Evolutionary conservation across 1,140 invertebrate genomes (phyloP), one percentile per base, ranked within the genome.

Genomic region (Drosophila nigrodunni): DNA sequence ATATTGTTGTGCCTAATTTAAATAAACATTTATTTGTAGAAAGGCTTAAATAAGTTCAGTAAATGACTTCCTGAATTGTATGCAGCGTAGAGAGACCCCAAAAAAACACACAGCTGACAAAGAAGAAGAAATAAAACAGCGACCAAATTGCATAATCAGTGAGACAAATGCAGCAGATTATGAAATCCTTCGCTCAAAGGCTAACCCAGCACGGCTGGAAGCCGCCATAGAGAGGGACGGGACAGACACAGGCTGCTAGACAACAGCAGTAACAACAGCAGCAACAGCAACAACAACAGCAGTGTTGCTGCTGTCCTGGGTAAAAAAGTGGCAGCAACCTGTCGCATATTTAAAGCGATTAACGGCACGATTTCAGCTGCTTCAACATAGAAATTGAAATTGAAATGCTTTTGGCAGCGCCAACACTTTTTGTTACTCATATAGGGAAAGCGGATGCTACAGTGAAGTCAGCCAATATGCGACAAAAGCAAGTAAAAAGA

Each of bases 291-390:
- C 46, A 69, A 46, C 49, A 68, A 74, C 55, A 69, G 34, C 57
- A 61, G 50, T 50, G 62, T 43, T 43, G n/a, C 25, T 57, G 34
- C 34, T 59, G 59, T 76, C 52, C 60, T 78, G 65, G 41, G 61
- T 74, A 67, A 64, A 46, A 73, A 83, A 61, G 80, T 80, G 80
- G 85, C 85, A 89, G 66, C 83, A 88, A 90, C 85, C 86, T 88
- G 85, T 88, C 85, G 86, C 86, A 88, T 85, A 76, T 87, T 86
- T 88, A 78, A 88, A 88, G 80, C 85, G 86, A 88, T 88, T 88
- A 88, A 88, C 85, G 81, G 85, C 85, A 88, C 85, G 85, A 88
- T 88, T 88, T 68, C 57, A 62, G 74, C 70, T 54, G 78, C 50
- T 37, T 46, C 67, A 41, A 50, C 49, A 68, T 74, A 67, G 81